Conservation (phyloP, 2,888 invertebrate genomes). For the Nycteola revayana region DNA sequence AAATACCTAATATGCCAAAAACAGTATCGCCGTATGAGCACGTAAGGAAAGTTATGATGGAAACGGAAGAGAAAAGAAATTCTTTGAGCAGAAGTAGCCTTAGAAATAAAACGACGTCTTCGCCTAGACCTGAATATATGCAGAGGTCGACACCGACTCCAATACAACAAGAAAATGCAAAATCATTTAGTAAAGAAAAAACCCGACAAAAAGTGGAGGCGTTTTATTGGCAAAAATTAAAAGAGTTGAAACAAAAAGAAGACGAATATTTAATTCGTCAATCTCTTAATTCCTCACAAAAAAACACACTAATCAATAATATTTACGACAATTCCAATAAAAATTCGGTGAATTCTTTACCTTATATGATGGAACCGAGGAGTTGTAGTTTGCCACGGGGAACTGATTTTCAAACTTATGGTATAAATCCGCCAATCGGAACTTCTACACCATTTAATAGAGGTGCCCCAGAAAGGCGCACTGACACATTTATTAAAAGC, state of each 20-base stretch:
- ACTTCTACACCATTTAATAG: constrained; percentile 50
- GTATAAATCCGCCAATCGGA: constrained; percentile 43
- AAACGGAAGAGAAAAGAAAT: constrained; percentile 65
- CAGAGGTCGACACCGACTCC: constrained; percentile 33
- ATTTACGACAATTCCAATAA: constrained; percentile 41
- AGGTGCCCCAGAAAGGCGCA: constrained; percentile 60
- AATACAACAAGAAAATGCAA: constrained; percentile 23
- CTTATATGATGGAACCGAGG: constrained; percentile 44
- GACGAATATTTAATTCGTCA: constrained; percentile 75
- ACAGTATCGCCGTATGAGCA: constrained; percentile 69
- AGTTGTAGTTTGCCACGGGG: constrained; percentile 61
- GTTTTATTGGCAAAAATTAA: constrained; percentile 86
- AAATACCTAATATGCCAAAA: constrained; percentile 69
- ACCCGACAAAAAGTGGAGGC: constrained; percentile 84
- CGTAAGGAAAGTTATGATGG: constrained; percentile 63
- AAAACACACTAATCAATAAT: constrained; percentile 31
- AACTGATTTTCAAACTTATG: constrained; percentile 40
- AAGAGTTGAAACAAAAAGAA: constrained; percentile 83
- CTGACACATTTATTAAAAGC: constrained; percentile 56
- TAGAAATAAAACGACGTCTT: constrained; percentile 44
- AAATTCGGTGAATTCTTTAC: constrained; percentile 50
- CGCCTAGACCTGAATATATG: constrained; percentile 35
- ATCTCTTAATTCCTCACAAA: constrained; percentile 37
- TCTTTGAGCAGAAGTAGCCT: constrained; percentile 48
- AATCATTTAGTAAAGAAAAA: constrained; percentile 69